phyloP scores from a whole-genome alignment of 2,888 invertebrate species.

The Buathra laborator region DNA sequence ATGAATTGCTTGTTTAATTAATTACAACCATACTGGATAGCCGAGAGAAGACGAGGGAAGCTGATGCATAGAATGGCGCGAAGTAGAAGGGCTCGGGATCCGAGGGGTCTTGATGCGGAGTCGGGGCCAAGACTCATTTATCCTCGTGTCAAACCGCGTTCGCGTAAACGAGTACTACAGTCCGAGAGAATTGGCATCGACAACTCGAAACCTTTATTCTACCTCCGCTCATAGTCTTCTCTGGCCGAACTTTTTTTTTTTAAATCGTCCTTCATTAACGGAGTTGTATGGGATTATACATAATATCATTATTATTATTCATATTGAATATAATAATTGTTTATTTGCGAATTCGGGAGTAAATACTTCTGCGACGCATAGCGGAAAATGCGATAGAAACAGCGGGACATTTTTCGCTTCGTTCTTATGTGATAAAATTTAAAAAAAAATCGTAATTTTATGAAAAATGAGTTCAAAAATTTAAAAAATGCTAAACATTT shows the following conservation, averaged over 20 bases:
- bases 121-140: slow-evolving; percentile 78
- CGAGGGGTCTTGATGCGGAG: slow-evolving; percentile 46
- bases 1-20: slow-evolving; percentile 93
- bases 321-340: neutral
- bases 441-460: no score
- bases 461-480: no score
- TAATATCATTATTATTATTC: neutral
- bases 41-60: slow-evolving; percentile 67
- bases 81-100: slow-evolving; percentile 26
- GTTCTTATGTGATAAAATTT: no score
- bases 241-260: neutral
- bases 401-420: no score
- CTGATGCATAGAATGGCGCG: slow-evolving; percentile 61
- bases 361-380: no score
- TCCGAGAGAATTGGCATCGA: slow-evolving; percentile 45
- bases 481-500: no score
- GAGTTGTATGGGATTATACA: neutral
- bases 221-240: neutral
- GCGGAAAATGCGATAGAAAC: no score
- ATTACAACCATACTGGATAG: slow-evolving; percentile 86
- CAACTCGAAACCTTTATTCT: slow-evolving; percentile 1
- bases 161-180: slow-evolving; percentile 62
- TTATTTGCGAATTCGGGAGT: no score
- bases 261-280: neutral
- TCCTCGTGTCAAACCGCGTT: slow-evolving; percentile 75